phyloP scores from a whole-genome alignment of 2,113 vertebrate species.

The Pteruthius melanotis region DNA sequence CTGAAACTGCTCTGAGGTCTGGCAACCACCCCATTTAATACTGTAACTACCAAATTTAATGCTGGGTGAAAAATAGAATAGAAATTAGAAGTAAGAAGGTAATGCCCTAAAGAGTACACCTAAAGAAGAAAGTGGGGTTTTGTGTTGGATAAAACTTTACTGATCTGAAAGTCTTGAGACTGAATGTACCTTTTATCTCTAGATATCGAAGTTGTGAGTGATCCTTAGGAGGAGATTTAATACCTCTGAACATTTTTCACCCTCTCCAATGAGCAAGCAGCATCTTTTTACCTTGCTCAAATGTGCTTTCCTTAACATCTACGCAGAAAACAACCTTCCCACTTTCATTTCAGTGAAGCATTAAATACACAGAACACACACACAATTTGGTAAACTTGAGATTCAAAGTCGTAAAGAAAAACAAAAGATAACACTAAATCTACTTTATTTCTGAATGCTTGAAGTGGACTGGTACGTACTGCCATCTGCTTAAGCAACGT shows the following conservation, averaged over 20 bases:
- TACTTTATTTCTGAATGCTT: not conserved
- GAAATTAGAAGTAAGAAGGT: not conserved
- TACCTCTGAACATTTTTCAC: not conserved
- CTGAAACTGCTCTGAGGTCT: not conserved
- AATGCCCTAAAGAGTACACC: not conserved
- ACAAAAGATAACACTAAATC: not conserved
- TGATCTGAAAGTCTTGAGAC: not conserved
- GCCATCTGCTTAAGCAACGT: not conserved
- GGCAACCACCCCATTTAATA: not conserved
- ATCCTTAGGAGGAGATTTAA: not conserved
- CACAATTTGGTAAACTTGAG: not conserved
- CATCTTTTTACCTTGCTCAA: not conserved
- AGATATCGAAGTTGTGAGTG: not conserved
- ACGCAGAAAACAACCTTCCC: not conserved
- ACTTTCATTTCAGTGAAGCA: not conserved
- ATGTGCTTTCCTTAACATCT: not conserved
- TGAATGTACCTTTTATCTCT: not conserved
- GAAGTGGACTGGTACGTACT: not conserved
- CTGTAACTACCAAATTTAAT: not conserved
- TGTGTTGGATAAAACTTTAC: not conserved
- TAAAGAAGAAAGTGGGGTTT: not conserved
- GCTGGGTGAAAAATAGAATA: not conserved
- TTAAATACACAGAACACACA: not conserved
- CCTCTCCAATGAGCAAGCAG: not conserved
- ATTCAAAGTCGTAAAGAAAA: not conserved